Evolutionary conservation across 2,888 invertebrate species (phyloP), one percentile per base, ranked within the genome.

Genomic region (Protonemura montana): DNA sequence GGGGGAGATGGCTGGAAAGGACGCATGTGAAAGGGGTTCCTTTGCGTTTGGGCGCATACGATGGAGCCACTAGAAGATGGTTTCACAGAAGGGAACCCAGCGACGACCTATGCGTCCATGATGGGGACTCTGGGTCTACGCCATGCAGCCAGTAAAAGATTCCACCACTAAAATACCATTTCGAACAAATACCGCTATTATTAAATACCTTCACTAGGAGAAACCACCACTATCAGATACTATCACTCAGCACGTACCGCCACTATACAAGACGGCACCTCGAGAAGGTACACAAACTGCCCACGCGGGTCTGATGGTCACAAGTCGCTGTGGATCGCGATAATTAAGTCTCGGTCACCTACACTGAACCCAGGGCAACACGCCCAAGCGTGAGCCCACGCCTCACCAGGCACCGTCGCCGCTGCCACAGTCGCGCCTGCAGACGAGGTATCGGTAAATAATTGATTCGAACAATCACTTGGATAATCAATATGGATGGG

Each of bases 131-230:
- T n/a, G n/a, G 10, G 10, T 6, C 35, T 35, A 35, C 35, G 10
- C 3, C 5, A 35, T 35, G 35, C 35, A 3, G 35, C 35, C 3
- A 35, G 3, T 35, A 35, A 10, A 35, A 35, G 35, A 35, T 35
- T 3, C 35, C 35, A 35, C 80, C 26, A 28, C 80, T 26, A 26
- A 80, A 80, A 80, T 25, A 80, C 80, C n/a, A 77, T 77, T 77
- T 16, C 77, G 3, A 77, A 77, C 77, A 7, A 77, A 77, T 77
- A 77, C 77, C 25, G 26, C 26, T 26, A 77, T 77, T 77, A 77
- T n/a, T n/a, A n/a, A n/a, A n/a, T n/a, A n/a, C n/a, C n/a, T n/a
- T n/a, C n/a, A n/a, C n/a, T n/a, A n/a, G n/a, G n/a, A n/a, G n/a
- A n/a, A n/a, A n/a, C n/a, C n/a, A n/a, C n/a, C n/a, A n/a, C n/a